Evolutionary conservation across 2,797 vertebrate genomes (phyloP), one percentile per base, ranked within the genome.

Genomic region (Sternotherus odoratus): DNA sequence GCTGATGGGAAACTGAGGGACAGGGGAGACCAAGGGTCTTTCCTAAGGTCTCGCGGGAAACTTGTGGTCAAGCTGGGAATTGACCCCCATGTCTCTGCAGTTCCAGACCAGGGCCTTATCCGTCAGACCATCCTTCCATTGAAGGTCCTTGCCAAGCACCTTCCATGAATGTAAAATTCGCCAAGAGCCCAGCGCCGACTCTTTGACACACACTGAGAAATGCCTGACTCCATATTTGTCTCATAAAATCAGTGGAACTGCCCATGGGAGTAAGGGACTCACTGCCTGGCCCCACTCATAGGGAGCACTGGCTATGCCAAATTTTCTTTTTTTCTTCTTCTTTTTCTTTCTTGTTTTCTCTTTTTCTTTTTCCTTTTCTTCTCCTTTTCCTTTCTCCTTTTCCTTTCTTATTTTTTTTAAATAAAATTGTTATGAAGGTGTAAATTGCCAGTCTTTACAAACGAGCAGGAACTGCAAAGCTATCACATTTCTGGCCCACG

Each of bases 401-500:
- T n/a, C n/a, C n/a, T n/a, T n/a, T n/a, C n/a, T n/a, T n/a, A n/a
- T 56, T 26, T 60, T 60, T 33, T 60, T 15, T 16, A 8, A 30
- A 17, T 75, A 8, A 75, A 75, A 48, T 30, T 75, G 43, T 30
- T 75, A 48, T 48, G 8, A 75, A 75, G 43, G 13, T 23, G 6
- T 92, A 33, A 90, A 86, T 48, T 90, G 21, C 28, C 56, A 24
- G 36, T 81, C 46, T 60, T 79, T 84, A 53, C 89, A 56, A 13
- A 92, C 33, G 85, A 85, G 3, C 5, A 53, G 9, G 84, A 93
- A 5, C 0, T 72, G 63, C 33, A 81, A 36, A 88, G 53, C 85
- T 51, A 50, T 84, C 90, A n/a, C 1, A 2, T 85, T 95, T 88
- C 39, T 92, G 93, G 86, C 86, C 92, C 15, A 1, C 17, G 85